phyloP scores from a whole-genome alignment of 1,140 invertebrate genomes.

The Diachasma alloeum region DNA sequence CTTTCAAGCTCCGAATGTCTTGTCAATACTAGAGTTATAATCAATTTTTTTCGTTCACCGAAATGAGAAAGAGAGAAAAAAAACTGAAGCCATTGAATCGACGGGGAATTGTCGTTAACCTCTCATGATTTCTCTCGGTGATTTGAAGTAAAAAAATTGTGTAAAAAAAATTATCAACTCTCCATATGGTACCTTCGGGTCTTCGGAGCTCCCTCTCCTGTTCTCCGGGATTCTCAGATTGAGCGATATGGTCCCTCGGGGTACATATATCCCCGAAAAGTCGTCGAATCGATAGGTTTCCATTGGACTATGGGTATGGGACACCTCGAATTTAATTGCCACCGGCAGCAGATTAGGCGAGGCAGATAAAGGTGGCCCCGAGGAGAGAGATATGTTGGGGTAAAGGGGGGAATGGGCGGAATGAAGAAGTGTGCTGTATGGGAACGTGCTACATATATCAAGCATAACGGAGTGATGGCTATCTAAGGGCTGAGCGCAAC shows the following conservation, averaged over 20 bases:
- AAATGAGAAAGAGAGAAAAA: neutral
- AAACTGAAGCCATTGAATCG: neutral
- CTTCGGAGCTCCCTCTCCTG: neutral
- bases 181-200: neutral
- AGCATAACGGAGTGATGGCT: neutral
- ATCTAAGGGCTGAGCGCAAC: neutral
- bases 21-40: slow-evolving; percentile 10
- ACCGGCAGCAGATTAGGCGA: neutral
- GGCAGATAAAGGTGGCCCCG: neutral
- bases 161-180: neutral
- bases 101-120: neutral
- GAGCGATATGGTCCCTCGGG: slow-evolving; percentile 20
- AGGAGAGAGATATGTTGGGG: neutral
- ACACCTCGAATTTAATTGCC: slow-evolving; percentile 30
- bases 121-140: neutral
- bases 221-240: slow-evolving; percentile 19
- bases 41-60: neutral
- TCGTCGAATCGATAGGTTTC: slow-evolving; percentile 23
- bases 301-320: slow-evolving; percentile 3
- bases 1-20: slow-evolving; percentile 22
- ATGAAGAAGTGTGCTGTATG: neutral
- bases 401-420: neutral
- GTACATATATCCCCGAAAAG: slow-evolving; percentile 3
- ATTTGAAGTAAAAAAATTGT: neutral
- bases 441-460: slow-evolving; percentile 11